Conservation (phyloP, 2,797 vertebrate genomes). For the Novumbra hubbsi region DNA sequence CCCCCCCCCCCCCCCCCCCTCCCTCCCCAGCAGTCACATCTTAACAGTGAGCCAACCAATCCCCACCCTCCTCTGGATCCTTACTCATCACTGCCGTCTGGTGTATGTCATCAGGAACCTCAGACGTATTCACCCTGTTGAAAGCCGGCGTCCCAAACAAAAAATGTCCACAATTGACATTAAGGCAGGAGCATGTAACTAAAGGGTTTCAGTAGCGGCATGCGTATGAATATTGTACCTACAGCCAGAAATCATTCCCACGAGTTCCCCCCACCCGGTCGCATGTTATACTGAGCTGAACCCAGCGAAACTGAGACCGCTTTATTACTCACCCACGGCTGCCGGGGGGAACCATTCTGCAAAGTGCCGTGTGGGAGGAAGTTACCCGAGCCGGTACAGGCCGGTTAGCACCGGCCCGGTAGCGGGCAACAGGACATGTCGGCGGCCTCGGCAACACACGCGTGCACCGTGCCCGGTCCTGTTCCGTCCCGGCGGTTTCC, state of each 20-base stretch:
- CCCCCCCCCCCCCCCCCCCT: not conserved
- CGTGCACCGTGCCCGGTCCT: constrained; percentile 2
- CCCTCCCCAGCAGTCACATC: not conserved
- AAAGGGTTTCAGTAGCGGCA: not conserved
- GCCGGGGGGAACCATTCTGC: not conserved
- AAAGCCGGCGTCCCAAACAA: not conserved
- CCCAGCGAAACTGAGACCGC: not conserved
- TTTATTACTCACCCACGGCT: not conserved
- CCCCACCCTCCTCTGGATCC: constrained; percentile 14
- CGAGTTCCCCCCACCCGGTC: not conserved
- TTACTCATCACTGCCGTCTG: constrained; percentile 42
- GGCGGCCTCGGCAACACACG: not conserved
- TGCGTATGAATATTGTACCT: not conserved
- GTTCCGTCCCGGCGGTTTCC: constrained; percentile 31
- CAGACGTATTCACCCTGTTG: constrained; percentile 13
- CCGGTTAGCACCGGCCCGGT: not conserved
- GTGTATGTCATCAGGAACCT: constrained; percentile 9
- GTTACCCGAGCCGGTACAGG: constrained; percentile 6
- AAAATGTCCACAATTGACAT: not conserved
- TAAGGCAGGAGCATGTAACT: not conserved
- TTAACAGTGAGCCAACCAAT: not conserved
- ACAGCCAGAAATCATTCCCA: not conserved
- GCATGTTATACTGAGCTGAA: not conserved
- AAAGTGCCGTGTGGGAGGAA: not conserved
- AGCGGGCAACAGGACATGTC: not conserved